A percentile compares a stretch with the other conserved stretches of the same genome.
Conservation (phyloP, 2,797 vertebrate species). For the Agapornis canus region DNA sequence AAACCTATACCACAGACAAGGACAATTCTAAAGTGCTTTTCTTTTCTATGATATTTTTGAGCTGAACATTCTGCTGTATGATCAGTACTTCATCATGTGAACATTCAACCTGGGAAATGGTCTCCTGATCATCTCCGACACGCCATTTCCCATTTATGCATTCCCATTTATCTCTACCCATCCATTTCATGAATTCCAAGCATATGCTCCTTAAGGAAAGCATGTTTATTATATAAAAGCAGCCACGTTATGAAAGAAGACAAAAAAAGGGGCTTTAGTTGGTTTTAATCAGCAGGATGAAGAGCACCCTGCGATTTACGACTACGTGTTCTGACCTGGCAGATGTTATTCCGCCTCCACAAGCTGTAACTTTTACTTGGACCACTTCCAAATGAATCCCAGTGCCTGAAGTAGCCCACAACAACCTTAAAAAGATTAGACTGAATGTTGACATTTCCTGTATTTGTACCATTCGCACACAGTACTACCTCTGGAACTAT, state of each 20-base stretch:
- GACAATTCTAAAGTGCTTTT: neutral
- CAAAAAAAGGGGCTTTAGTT: neutral
- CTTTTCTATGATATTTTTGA: neutral
- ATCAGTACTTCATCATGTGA: neutral
- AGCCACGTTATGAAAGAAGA: neutral
- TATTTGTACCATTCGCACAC: neutral
- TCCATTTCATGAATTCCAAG: neutral
- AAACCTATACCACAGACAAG: neutral
- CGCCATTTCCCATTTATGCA: neutral
- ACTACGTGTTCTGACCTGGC: neutral
- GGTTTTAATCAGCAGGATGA: neutral
- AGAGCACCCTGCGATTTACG: constrained; percentile 10
- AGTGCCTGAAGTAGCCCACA: neutral
- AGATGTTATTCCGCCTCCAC: constrained; percentile 27
- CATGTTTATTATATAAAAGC: neutral
- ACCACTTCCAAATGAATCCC: constrained; percentile 35
- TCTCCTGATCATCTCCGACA: neutral
- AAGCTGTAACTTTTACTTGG: constrained; percentile 6
- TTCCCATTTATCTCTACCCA: neutral
- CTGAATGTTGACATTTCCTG: neutral
- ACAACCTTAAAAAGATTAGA: neutral
- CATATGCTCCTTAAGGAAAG: neutral
- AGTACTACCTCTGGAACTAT: neutral
- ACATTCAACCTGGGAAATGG: neutral
- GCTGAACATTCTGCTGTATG: neutral